Base-by-base conservation (phyloP, 2,113 vertebrate species). In the Uropsilus gracilis region DNA sequence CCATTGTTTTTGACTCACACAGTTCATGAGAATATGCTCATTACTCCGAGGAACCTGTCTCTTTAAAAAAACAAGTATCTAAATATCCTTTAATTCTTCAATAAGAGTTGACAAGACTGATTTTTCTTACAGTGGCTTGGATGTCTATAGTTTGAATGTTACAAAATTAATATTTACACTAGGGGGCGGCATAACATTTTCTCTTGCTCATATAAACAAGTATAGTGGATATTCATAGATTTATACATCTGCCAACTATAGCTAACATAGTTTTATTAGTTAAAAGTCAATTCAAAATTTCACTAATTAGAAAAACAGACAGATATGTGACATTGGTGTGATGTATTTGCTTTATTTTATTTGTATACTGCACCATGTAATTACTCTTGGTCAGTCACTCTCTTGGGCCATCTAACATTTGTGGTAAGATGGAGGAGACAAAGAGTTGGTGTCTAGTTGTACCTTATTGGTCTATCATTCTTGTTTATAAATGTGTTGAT, bases 141-240 rank as follows among this genome's bases (percentile, higher is more conserved):
- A 57, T 61, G 12, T 76, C 24, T 89, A 39, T 32, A 37, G 7
- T 53, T 91, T 59, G 81, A 42, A 34, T 63, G 26, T 53, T 91
- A 73, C 53, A 63, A 82, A 84, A 59, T 89, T 73, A 82, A 64
- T 93, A 91, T 93, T 95, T 94, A 95, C 96, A 96, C 95, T 93
- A 95, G 97, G 92, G 96, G 91, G 96, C 84, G 22, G 24, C 87
- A 97, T 87, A 89, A 73, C 76, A 82, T 93, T 89, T 96, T 6
- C 44, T 91, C 86, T 92, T 90, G 37, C 59, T 63, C 8, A 32
- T 34, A 20, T 39, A 24, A 34, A 63, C 2, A 61, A 20, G 32
- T 46, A 34, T 7, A 72, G 30, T 90, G 64, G 86, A 72, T 80
- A 84, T 72, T 46, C 24, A 13, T 50, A 81, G 76, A 53, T 90